phyloP scores from a whole-genome alignment of 2,113 vertebrate genomes.

The Oreamnos americanus region DNA sequence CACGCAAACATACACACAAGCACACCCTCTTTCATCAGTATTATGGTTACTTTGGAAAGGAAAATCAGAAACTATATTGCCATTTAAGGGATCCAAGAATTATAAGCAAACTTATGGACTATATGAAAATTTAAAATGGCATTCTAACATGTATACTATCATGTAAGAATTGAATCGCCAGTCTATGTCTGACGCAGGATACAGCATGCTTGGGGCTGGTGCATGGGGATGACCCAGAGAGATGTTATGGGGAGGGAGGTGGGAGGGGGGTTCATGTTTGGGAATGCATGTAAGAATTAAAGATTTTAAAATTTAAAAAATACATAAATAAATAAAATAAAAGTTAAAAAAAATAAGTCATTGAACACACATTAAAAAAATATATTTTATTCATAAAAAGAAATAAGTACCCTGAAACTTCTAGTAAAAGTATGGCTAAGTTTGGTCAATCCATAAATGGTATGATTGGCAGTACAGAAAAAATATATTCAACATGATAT shows the following conservation, averaged over 20 bases:
- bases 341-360: no score
- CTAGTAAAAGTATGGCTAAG: neutral
- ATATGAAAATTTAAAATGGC: neutral
- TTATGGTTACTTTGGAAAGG: neutral
- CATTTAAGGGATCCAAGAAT: neutral
- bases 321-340: no score
- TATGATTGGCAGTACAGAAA: neutral
- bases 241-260: no score
- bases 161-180: no score
- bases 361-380: no score
- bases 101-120: neutral
- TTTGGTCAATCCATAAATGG: neutral
- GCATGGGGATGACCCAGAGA: no score
- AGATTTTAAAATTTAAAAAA: no score
- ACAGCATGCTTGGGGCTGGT: no score
- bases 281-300: no score
- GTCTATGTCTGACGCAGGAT: no score
- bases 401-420: neutral
- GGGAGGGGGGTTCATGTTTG: no score
- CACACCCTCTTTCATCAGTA: neutral
- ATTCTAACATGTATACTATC: no score
- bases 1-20: neutral
- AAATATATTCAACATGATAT: neutral
- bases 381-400: neutral
- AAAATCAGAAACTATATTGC: neutral